A percentile compares a stretch with the other conserved stretches of the same genome.
These are phyloP conservation scores for Scaptomyza hsui DNA, from an alignment of 1,140 invertebrate genomes.

Conservation along the genomic window DNA sequence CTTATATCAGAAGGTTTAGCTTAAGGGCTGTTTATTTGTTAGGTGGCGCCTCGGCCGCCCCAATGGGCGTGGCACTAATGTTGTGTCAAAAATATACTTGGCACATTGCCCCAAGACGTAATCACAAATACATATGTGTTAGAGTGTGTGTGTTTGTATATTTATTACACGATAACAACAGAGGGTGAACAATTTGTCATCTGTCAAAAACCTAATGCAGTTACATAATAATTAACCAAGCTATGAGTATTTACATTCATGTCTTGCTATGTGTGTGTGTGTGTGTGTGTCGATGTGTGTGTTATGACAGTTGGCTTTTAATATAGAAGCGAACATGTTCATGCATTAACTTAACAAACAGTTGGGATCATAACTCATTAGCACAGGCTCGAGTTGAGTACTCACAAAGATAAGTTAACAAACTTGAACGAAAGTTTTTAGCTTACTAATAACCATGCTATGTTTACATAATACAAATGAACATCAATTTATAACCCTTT, in stretches of 20 bases:
- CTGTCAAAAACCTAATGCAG: slow-evolving; percentile 73
- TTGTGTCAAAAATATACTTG: slow-evolving; percentile 73
- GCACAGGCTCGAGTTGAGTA: neutral
- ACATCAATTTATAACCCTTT: neutral
- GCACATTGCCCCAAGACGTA: slow-evolving; percentile 28
- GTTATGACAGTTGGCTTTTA: neutral
- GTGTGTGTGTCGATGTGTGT: neutral
- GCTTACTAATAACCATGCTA: neutral
- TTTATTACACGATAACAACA: slow-evolving; percentile 20
- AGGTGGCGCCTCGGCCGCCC: slow-evolving; percentile 26
- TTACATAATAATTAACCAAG: slow-evolving; percentile 73
- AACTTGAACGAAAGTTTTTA: slow-evolving; percentile 19
- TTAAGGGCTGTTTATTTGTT: slow-evolving; percentile 62
- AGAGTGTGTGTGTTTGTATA: neutral
- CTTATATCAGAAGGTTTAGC: slow-evolving; percentile 65
- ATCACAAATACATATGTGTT: slow-evolving; percentile 7
- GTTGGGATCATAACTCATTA: slow-evolving; percentile 16
- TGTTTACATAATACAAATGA: neutral
- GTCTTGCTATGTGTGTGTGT: neutral
- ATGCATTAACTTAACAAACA: slow-evolving; percentile 21
- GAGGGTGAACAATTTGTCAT: slow-evolving; percentile 70
- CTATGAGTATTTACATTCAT: slow-evolving; percentile 9
- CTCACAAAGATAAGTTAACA: neutral
- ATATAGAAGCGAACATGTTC: neutral
- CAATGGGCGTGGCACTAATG: slow-evolving; percentile 58